Percentiles rank a stretch among this genome's conserved stretches.
phyloP scores from a whole-genome alignment of 2,888 invertebrate species.

The Ennomos fuscantarius region DNA sequence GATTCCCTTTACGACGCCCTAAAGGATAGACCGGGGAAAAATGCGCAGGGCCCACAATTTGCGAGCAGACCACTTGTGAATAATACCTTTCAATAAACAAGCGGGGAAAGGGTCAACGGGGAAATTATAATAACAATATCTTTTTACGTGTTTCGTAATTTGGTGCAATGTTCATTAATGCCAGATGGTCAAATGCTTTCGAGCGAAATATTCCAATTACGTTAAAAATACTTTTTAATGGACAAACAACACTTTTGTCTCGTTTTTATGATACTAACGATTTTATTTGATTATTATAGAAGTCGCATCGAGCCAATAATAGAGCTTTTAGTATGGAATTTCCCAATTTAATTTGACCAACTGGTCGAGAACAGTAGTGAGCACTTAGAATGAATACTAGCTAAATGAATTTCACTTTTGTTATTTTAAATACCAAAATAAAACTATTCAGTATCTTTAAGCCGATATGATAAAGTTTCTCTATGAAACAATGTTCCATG shows the following conservation, averaged over 20 bases:
- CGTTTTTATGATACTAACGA: no score
- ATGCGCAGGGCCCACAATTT: conserved; percentile 49
- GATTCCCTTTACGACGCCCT: conserved; percentile 54
- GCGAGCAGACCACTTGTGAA: conserved; percentile 40
- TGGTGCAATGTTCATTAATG: conserved; percentile 21
- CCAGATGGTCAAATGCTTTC: conserved; percentile 17
- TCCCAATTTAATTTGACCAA: background rate
- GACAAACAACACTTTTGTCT: no score
- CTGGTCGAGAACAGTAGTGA: no score
- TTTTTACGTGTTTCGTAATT: conserved; percentile 29
- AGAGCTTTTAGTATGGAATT: background rate
- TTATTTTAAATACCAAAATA: no score
- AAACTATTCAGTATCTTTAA: no score
- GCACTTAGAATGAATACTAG: no score
- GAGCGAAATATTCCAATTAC: background rate
- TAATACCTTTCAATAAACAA: conserved; percentile 42
- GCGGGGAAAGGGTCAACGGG: conserved; percentile 34
- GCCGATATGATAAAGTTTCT: no score
- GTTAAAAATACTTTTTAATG: no score
- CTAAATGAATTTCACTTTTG: no score
- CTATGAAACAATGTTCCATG: background rate
- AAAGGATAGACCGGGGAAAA: conserved; percentile 48
- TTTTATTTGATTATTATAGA: no score
- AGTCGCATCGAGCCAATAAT: background rate
- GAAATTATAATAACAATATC: conserved; percentile 37